These are phyloP conservation scores for Ypsolopha sequella DNA, from an alignment of 2,888 invertebrate species.

Conservation along the genomic window DNA sequence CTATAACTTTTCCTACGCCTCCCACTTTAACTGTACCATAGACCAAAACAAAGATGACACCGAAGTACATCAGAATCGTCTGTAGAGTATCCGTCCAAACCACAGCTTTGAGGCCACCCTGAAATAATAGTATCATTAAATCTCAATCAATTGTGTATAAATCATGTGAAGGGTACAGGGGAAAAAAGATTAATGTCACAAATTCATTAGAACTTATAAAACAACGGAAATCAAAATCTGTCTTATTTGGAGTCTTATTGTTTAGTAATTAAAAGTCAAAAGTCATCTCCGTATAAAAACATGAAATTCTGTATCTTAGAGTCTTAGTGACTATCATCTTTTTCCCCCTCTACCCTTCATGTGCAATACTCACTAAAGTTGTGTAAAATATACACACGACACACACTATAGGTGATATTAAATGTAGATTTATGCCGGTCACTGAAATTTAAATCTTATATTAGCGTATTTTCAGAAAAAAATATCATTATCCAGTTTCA, in stretches of 20 bases:
- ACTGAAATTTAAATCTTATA: conserved; percentile 66
- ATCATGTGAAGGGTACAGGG: background rate
- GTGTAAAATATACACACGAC: conserved; percentile 95
- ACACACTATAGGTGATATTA: conserved; percentile 84
- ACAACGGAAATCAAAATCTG: too few species aligned
- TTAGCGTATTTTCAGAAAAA: background rate
- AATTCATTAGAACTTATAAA: too few species aligned
- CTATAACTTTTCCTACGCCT: conserved; percentile 72
- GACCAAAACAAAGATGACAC: conserved; percentile 74
- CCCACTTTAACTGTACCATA: conserved; percentile 77
- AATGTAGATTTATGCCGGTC: conserved; percentile 84
- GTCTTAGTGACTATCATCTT: too few species aligned
- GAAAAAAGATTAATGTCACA: too few species aligned
- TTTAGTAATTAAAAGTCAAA: too few species aligned
- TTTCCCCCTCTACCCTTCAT: too few species aligned
- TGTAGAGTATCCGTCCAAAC: conserved; percentile 87
- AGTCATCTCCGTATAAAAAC: too few species aligned
- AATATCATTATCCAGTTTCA: background rate
- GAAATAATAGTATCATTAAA: conserved; percentile 15
- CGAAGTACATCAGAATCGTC: conserved; percentile 79
- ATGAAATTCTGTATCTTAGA: too few species aligned
- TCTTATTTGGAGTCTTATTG: too few species aligned
- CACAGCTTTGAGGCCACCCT: conserved; percentile 85
- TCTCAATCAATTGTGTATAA: too few species aligned
- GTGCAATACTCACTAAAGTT: conserved; percentile 76